These are phyloP conservation scores for Cosmia trapezina DNA, from an alignment of 2,888 invertebrate species.

Conservation along the genomic window DNA sequence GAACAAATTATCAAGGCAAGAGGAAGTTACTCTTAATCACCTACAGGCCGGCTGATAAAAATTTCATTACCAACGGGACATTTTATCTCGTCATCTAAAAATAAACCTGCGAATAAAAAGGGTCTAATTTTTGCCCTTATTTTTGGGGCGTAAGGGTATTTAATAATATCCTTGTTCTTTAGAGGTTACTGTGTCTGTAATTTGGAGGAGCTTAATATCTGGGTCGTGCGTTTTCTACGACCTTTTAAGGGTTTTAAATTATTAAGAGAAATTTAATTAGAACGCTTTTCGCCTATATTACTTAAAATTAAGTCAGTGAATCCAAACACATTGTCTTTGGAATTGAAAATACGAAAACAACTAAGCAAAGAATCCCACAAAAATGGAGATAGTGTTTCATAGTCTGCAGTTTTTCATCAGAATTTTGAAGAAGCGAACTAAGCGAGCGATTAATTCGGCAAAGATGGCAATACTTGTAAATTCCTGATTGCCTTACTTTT, in stretches of 20 bases:
- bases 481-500: not conserved
- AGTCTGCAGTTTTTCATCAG: not conserved
- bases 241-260: not conserved
- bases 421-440: not conserved
- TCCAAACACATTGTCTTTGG: not conserved
- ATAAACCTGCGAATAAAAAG: constrained; percentile 55
- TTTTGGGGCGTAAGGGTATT: constrained; percentile 40
- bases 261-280: constrained; percentile 3
- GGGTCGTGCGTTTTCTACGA: not conserved
- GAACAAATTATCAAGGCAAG: constrained; percentile 41
- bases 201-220: not conserved
- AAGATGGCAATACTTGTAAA: not conserved
- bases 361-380: not conserved
- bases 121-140: constrained; percentile 45
- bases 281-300: not conserved
- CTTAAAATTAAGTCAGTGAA: not conserved
- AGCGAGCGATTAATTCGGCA: not conserved
- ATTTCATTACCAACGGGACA: constrained; percentile 40
- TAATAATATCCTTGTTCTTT: constrained; percentile 15
- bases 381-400: not conserved
- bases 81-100: constrained; percentile 52
- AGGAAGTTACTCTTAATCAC: constrained; percentile 58
- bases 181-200: constrained; percentile 15
- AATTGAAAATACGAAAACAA: not conserved
- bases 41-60: constrained; percentile 53